These are phyloP conservation scores for Spea bombifrons DNA, from an alignment of 2,113 vertebrate genomes.

Conservation along the genomic window DNA sequence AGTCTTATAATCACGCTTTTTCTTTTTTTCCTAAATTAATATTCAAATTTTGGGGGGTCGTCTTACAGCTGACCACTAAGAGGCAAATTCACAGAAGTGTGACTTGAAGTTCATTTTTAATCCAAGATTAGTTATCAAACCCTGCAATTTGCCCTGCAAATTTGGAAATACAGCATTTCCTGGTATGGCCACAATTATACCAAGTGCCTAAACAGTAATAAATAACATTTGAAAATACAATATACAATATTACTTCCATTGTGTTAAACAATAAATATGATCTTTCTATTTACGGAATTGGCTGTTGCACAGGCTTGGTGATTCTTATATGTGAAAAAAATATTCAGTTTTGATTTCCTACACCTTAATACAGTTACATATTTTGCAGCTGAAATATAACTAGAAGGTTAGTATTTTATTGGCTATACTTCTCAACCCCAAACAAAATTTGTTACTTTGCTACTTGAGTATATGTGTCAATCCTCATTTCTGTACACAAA, in stretches of 20 bases:
- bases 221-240: not conserved
- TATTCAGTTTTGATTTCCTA: no score
- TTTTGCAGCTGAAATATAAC: not conserved
- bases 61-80: no score
- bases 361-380: not conserved
- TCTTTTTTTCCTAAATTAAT: no score
- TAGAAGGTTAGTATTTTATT: not conserved
- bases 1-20: no score
- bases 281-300: not conserved
- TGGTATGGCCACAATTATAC: not conserved
- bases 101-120: no score
- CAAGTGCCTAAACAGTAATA: not conserved
- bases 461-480: constrained; percentile 15
- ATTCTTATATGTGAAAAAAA: not conserved
- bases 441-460: not conserved
- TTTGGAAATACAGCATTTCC: not conserved
- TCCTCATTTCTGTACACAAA: constrained; percentile 7
- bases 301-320: not conserved
- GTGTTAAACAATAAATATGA: not conserved
- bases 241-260: no score
- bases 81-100: no score
- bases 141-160: not conserved
- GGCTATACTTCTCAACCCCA: not conserved
- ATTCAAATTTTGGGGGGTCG: no score
- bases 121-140: no score